Base-by-base conservation (phyloP, 2,797 vertebrate species). In the Protonibea diacanthus region DNA sequence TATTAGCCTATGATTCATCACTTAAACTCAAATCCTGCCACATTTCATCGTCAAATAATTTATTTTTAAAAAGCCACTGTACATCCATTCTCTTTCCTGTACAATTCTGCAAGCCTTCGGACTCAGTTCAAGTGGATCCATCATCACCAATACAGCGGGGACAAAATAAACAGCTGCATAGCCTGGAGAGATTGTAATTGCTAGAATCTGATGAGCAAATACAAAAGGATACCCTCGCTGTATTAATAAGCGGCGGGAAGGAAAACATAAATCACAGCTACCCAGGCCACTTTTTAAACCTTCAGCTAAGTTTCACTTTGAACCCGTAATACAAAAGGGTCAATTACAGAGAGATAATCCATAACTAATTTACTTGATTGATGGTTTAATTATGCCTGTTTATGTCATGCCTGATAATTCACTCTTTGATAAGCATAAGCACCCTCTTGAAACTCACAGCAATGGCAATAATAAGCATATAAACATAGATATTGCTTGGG, bases 341-440 rank as follows among this genome's bases (percentile, higher is more conserved):
- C 90, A 92, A 92, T 92, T 91, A 93, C 86, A 83, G 87, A 87
- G 87, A 90, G 88, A 93, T 93, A 93, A 94, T 94, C 94, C 89
- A 93, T 93, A 92, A 91, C 91, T 92, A 91, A 94, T 93, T 94
- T 85, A 90, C 85, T 86, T 92, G 91, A 94, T 92, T 94, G 92
- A 94, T 93, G 91, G 89, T 90, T 88, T 91, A 94, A 94, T 94
- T 93, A 93, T 79, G 89, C 79, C 83, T 91, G 91, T 94, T 94
- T 92, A 87, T 91, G 91, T 93, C 92, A 90, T 91, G 93, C 87
- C 88, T 89, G 89, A 93, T 92, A 92, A 92, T 92, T 91, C 80
- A 80, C 64, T 83, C 89, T 93, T 92, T 93, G 92, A 93, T 93
- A 90, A 93, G 91, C 88, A 73, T 80, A 90, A 89, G 85, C 80